phyloP scores from a whole-genome alignment of 1,140 invertebrate species.

The Drosophila pseudoananassae region DNA sequence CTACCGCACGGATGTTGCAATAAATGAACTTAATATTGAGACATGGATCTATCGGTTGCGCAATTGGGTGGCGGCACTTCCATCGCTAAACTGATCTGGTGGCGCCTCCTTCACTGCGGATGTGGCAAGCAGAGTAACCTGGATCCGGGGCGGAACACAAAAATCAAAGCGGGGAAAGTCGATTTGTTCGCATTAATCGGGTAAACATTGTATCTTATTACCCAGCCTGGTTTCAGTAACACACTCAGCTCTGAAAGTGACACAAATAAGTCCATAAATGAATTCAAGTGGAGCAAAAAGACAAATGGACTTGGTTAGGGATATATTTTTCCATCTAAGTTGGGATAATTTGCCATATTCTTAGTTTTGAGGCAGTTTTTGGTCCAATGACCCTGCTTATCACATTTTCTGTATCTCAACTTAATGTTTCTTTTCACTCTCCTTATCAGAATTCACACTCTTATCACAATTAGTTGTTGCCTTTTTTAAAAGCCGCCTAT shows the following conservation, averaged over 20 bases:
- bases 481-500: neutral
- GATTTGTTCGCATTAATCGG: constrained; percentile 21
- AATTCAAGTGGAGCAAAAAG: neutral
- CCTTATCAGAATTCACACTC: neutral
- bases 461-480: too few relatives aligned
- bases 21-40: constrained; percentile 77
- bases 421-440: neutral
- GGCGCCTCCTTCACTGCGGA: constrained; percentile 38
- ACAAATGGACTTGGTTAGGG: neutral
- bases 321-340: too few relatives aligned
- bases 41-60: constrained; percentile 45
- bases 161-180: constrained; percentile 24
- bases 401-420: too few relatives aligned
- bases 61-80: constrained; percentile 42
- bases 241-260: constrained; percentile 5
- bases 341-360: too few relatives aligned
- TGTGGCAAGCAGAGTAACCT: constrained; percentile 33
- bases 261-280: constrained; percentile 16
- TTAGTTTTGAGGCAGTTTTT: too few relatives aligned
- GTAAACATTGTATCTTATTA: constrained; percentile 31
- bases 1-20: constrained; percentile 57
- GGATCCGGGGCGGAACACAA: constrained; percentile 26
- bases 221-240: constrained; percentile 10
- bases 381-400: too few relatives aligned
- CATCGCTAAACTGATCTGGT: constrained; percentile 6